Conservation (phyloP, 2,888 invertebrate species). For the Taenaris catops region DNA sequence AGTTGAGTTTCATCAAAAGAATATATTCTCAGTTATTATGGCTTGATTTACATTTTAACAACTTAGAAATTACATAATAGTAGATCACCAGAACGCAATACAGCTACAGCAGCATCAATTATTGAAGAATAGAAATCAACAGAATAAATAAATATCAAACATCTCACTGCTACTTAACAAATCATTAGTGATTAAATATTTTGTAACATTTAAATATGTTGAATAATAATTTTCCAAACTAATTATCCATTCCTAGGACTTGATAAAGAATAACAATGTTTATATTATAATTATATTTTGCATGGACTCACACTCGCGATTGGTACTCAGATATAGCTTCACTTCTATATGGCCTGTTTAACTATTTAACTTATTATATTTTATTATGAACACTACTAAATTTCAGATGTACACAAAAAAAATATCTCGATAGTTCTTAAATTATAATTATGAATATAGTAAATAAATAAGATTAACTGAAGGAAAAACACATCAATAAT, state of each 20-base stretch:
- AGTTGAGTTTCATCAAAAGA: slow-evolving; percentile 64
- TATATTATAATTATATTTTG: slow-evolving; percentile 36
- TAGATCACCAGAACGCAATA: slow-evolving; percentile 73
- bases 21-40: slow-evolving; percentile 80
- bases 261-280: slow-evolving; percentile 54
- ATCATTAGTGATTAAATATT: slow-evolving; percentile 61
- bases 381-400: not conserved
- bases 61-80: slow-evolving; percentile 76
- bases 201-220: slow-evolving; percentile 76
- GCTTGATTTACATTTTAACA: slow-evolving; percentile 79
- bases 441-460: no score
- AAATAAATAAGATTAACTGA: no score
- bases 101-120: slow-evolving; percentile 52
- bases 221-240: slow-evolving; percentile 51
- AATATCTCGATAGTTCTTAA: no score
- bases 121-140: slow-evolving; percentile 63
- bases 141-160: slow-evolving; percentile 71
- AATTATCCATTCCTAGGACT: slow-evolving; percentile 38
- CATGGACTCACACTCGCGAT: slow-evolving; percentile 25
- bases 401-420: no score
- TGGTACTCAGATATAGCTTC: slow-evolving; percentile 11
- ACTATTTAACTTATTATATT: not conserved
- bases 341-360: slow-evolving; percentile 6
- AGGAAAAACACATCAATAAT: no score
- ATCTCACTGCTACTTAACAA: slow-evolving; percentile 76